Base-by-base conservation (phyloP, 2,113 vertebrate genomes). In the Nymphicus hollandicus region DNA sequence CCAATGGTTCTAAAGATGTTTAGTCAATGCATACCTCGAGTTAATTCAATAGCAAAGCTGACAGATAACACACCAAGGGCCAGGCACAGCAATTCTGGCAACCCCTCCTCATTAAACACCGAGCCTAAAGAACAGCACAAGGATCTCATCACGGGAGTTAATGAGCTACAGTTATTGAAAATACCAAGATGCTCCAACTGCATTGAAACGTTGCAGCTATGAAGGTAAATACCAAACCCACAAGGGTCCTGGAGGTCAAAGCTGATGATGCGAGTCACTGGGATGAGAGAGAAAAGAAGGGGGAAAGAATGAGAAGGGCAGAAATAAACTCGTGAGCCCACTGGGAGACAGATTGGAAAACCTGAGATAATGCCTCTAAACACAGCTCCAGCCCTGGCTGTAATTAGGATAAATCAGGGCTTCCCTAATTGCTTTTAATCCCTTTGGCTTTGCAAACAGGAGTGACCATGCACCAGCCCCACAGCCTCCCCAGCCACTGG, bases 11-110 rank as follows among this genome's bases (percentile, higher is more conserved):
- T 49, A 22, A 69, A 49, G 89, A 23, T 94, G 86, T 95, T 95
- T 95, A 44, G 93, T 72, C 81, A 92, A 73, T 37, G 86, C 96
- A 94, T 95, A 95, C 81, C 86, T 85, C 61, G 47, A 79, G 81
- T 95, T 94, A 91, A 96, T 65, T 76, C 56, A 37, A n/a, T 11
- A 27, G 89, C 28, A 56, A 81, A 56, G 18, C 61, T 64, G 91
- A 56, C 47, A 79, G 84, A 87, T 17, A 7, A 50, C 5, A 13
- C 2, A 5, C 47, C 69, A 50, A 66, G 95, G 89, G 81, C 81
- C 28, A 0, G n/a, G 79, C 74, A 11, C 31, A 8, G 74, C 55
- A 23, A 1, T 52, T n/a, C 90, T 61, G 78, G 84, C 74, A 76
- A 17, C 27, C 70, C 81, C 13, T 20, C 27, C 79, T 63, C 39